Conservation (phyloP, 1,140 invertebrate species). For the Drosophila nannoptera region DNA sequence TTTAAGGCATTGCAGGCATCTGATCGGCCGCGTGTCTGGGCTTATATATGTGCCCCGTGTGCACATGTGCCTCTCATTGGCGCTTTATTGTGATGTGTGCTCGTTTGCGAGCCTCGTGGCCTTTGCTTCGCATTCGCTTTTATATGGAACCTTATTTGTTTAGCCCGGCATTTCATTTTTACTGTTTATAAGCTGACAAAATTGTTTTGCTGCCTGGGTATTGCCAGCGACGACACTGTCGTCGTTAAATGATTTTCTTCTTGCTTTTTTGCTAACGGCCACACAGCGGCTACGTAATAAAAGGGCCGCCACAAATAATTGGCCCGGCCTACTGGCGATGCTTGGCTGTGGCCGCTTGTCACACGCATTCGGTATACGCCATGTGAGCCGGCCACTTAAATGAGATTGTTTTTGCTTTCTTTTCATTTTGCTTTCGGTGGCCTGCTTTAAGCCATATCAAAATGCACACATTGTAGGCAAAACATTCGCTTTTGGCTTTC, state of each 20-base stretch:
- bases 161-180: conserved; percentile 67
- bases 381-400: conserved; percentile 12
- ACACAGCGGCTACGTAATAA: conserved; percentile 58
- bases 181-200: conserved; percentile 72
- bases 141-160: conserved; percentile 43
- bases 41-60: conserved; percentile 20
- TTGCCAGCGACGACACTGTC: conserved; percentile 5
- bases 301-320: conserved; percentile 60
- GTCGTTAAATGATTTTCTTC: conserved; percentile 42
- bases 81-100: conserved; percentile 58
- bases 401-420: conserved; percentile 10
- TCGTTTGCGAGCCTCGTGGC: conserved; percentile 8
- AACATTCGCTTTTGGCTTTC: conserved; percentile 20
- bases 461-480: neutral
- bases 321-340: conserved; percentile 33
- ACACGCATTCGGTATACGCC: neutral
- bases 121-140: conserved; percentile 10
- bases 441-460: conserved; percentile 8
- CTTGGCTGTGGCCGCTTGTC: conserved; percentile 20
- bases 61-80: conserved; percentile 47
- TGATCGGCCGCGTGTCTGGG: neutral
- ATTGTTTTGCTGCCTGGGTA: conserved; percentile 58
- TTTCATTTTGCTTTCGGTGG: conserved; percentile 1
- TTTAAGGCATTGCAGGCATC: conserved; percentile 27
- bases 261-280: conserved; percentile 43